A percentile compares a stretch with the other conserved stretches of the same genome.
Evolutionary conservation across 2,888 invertebrate genomes (phyloP).

Genomic region (Electrophaes corylata): DNA sequence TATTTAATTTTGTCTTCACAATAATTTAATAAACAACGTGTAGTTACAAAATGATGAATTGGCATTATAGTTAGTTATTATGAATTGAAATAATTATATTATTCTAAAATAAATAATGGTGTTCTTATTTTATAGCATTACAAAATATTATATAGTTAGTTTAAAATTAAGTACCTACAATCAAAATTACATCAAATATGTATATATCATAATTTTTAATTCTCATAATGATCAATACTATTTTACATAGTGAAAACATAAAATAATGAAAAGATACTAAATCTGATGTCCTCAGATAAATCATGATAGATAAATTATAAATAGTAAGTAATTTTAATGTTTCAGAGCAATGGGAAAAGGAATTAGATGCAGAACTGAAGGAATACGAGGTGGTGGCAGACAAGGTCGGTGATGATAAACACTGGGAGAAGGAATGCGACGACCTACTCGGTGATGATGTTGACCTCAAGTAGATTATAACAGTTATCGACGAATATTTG

Average conservation of each 20-base stretch:
- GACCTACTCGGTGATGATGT: conserved; percentile 86
- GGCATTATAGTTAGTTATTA: conserved; percentile 84
- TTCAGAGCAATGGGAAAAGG: conserved; percentile 98
- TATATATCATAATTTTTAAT: background rate
- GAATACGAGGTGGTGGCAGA: conserved; percentile 95
- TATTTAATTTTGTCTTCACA: conserved; percentile 58
- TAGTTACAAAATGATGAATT: conserved; percentile 72
- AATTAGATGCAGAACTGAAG: conserved; percentile 96
- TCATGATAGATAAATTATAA: background rate
- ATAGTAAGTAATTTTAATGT: conserved; percentile 31
- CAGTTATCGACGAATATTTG: background rate
- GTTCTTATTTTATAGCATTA: conserved; percentile 80
- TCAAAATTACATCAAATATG: background rate
- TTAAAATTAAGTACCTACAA: too few relatives aligned
- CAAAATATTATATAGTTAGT: too few relatives aligned
- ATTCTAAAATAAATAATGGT: conserved; percentile 81
- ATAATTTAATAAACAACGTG: conserved; percentile 73
- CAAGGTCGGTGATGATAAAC: conserved; percentile 77
- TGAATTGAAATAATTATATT: conserved; percentile 84
- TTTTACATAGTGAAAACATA: conserved; percentile 14
- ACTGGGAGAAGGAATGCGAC: conserved; percentile 89
- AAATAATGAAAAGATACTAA: conserved; percentile 7
- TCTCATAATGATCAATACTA: background rate
- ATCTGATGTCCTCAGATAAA: too few relatives aligned
- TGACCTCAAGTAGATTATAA: conserved; percentile 79